Base-by-base conservation (phyloP, 2,888 invertebrate genomes). In the Parnassius mnemosyne region DNA sequence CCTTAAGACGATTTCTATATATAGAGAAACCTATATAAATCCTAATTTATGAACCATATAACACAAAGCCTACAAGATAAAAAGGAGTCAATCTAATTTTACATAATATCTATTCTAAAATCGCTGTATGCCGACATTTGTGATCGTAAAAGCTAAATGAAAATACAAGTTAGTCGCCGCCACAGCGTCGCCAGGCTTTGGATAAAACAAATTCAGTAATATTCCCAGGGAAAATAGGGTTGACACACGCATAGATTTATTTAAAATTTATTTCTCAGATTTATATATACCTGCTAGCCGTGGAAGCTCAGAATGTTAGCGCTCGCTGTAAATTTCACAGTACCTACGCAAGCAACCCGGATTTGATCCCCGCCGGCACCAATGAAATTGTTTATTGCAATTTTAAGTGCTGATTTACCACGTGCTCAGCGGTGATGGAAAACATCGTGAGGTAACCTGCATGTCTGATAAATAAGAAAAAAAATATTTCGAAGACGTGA, bases 61-160 rank as follows among this genome's bases (percentile, higher is more conserved):
- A 62, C 25, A 44, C 59, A 64, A 71, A 68, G 69, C 69, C 67
- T 70, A 61, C 47, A 54, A 49, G 54, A 42, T 53, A 25, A 25
- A 25, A 53, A 34, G 43, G 53, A 53, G 44, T 57, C 25, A 25
- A 25, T 25, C 25, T 25, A 25, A 57, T 61, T 57, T 47, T 50
- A 53, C 44, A 50, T 50, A 34, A 50, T 16, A 16, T 16, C 16
- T 53, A 50, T 49, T 49, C 25, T 54, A 58, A 62, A 62, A 62
- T 57, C 44, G 58, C 16, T 59, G 67, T 65, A 71, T 69, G 74
- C 75, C 75, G 74, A 76, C 73, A 76, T 75, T 79, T 77, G 76
- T 64, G 74, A 69, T 81, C 83, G 83, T 84, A 84, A 83, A 83
- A 81, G 76, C 72, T 74, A 78, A 80, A 83, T 82, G 80, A 81